Evolutionary conservation across 2,888 invertebrate genomes (phyloP).

Genomic region (Drosophila leonis): DNA sequence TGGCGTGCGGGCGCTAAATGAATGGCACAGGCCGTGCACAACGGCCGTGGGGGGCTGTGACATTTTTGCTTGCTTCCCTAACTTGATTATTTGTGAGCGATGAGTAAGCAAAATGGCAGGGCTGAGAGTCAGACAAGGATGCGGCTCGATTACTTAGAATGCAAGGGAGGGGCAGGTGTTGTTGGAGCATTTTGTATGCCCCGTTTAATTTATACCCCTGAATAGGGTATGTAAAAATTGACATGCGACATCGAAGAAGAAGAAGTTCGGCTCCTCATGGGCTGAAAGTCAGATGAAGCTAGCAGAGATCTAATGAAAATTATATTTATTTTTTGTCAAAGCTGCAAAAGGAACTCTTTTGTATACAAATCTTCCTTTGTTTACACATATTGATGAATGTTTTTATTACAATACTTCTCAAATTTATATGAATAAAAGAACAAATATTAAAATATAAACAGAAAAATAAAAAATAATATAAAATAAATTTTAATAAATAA

Average conservation of each 20-base stretch:
- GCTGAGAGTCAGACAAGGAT: constrained; percentile 14
- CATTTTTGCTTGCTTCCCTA: constrained; percentile 43
- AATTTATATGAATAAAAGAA: neutral
- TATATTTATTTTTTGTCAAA: no score
- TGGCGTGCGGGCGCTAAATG: constrained; percentile 78
- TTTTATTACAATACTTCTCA: no score
- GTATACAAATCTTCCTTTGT: no score
- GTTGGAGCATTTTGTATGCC: neutral
- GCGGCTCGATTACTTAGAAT: constrained; percentile 61
- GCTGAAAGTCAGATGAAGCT: neutral
- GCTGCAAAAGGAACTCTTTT: neutral
- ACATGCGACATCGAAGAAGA: neutral
- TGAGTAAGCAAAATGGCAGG: constrained; percentile 41
- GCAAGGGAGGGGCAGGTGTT: neutral
- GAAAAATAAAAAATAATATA: neutral
- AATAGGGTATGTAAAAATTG: neutral
- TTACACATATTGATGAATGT: no score
- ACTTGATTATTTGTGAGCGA: constrained; percentile 65
- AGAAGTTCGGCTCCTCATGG: neutral
- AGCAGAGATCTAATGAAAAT: neutral
- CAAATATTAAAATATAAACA: neutral
- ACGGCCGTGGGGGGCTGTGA: constrained; percentile 32
- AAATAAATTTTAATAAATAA: neutral
- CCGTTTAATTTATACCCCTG: neutral
- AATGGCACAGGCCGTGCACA: constrained; percentile 48